Evolutionary conservation across 2,888 invertebrate species (phyloP), one percentile per base, ranked within the genome.

Genomic region (Vannuccia rotundouncinata): DNA sequence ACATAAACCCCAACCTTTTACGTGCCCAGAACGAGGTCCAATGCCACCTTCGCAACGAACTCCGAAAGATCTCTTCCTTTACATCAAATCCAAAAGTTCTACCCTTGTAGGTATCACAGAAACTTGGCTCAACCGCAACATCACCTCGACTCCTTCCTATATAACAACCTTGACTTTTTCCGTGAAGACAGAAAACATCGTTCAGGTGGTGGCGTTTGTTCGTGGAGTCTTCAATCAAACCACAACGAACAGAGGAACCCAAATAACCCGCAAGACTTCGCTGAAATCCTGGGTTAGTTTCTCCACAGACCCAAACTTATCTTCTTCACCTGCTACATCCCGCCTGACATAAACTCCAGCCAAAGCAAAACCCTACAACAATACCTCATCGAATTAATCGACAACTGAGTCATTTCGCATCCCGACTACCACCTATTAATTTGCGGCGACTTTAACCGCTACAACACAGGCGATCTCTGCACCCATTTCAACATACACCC

Each of bases 11-110:
- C 66, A 27, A 66, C 66, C 66, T 66, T 66, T 22, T 27, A 66
- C 66, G 66, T 66, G 66, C 66, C 66, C 66, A 66, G 66, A 66
- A 66, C 66, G 66, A 66, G 66, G 66, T 27, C 66, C 66, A 66
- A 66, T 66, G 25, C 66, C 25, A 66, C 66, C 66, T 66, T 66
- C 66, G 66, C 66, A 22, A 27, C 66, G 66, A 66, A 66, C 66
- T 66, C 66, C 66, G 66, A 66, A 66, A 66, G 45, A 45, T 17
- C 45, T 45, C 45, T 45, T 45, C 45, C 45, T 45, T 45, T 10
- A 45, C 45, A 45, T 45, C 45, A 45, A 45, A 45, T 45, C 45
- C 45, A 45, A 45, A 45, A 45, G 45, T 45, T 17, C 45, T 45
- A 45, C 45, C 17, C 45, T 45, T 45, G 45, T 45, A 45, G 45